Base-by-base conservation (phyloP, 2,888 invertebrate species). In the Corbicula japonica region DNA sequence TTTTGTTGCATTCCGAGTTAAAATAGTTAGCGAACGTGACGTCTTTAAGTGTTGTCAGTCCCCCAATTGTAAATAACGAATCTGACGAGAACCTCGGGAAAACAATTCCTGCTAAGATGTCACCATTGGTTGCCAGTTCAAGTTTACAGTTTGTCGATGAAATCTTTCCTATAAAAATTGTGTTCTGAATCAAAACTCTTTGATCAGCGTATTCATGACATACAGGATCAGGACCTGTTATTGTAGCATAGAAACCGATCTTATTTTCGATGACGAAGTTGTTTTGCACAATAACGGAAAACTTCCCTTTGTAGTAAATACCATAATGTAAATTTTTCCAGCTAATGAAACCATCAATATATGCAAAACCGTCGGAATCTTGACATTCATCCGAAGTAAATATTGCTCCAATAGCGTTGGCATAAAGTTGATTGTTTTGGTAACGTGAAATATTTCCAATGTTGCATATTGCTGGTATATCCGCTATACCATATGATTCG, bases 321-420 rank as follows among this genome's bases (percentile, higher is more conserved):
- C 92, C 92, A 76, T 73, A 89, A 62, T 92, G 90, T 32, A 71
- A 80, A 63, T 77, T 85, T 65, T 89, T 91, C 86, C 87, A 90
- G 2, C 86, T 50, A 3, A 78, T 77, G 68, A 92, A 91, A 23
- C 86, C 87, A 5, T 85, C 70, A 5, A 86, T 76, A 48, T 81
- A 77, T 1, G 83, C 76, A 66, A 92, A 92, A 8, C 60, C 73
- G n/a, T 60, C 35, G 18, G 54, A 23, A 6, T 34, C 34, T 18
- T 52, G 23, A 18, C 32, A 4, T 18, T 62, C 71, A 2, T 12
- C 62, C 18, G 72, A 68, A 3, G 68, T n/a, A 1, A 77, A 34
- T 1, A 71, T 79, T 8, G 86, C 80, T 8, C 91, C 91, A 21
- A 88, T 60, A 46, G 90, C 46, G 26, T 77, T 78, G 0, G 86